Percentiles rank a stretch among this genome's conserved stretches.
These are phyloP conservation scores for Myotis daubentonii DNA, from an alignment of 2,797 vertebrate genomes.

Conservation along the genomic window DNA sequence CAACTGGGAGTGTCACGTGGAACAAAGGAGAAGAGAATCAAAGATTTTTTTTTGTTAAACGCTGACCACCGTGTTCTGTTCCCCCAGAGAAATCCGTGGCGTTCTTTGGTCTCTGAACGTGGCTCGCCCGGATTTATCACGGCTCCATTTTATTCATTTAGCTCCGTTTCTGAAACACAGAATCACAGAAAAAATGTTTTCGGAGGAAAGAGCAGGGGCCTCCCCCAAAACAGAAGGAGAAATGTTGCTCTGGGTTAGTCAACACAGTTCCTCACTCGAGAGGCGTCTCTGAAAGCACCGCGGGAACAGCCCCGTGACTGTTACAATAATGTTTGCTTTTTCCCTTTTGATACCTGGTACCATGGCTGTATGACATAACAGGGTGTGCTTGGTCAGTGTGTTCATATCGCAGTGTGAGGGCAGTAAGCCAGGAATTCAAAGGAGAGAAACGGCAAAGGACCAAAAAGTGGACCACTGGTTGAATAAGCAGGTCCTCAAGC, in stretches of 20 bases:
- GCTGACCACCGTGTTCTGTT: neutral
- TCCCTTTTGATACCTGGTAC: constrained; percentile 72
- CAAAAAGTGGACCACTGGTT: constrained; percentile 79
- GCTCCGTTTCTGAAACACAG: constrained; percentile 31
- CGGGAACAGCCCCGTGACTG: constrained; percentile 71
- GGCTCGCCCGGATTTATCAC: neutral
- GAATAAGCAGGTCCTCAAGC: constrained; percentile 79
- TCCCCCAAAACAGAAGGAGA: constrained; percentile 45
- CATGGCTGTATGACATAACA: constrained; percentile 83
- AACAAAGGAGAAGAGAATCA: neutral
- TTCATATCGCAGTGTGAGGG: constrained; percentile 83
- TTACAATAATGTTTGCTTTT: constrained; percentile 83
- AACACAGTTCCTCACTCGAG: constrained; percentile 60
- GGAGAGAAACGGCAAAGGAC: constrained; percentile 83
- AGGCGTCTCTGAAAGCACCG: constrained; percentile 73
- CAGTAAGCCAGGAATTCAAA: constrained; percentile 84
- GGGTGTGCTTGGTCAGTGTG: constrained; percentile 83
- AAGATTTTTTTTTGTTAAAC: neutral
- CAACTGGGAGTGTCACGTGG: neutral
- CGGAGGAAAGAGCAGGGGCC: constrained; percentile 15
- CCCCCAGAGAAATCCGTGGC: neutral
- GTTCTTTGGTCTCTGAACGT: neutral
- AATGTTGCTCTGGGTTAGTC: constrained; percentile 57
- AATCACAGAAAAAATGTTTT: constrained; percentile 31
- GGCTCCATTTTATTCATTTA: neutral